Percentiles rank a stretch among this genome's conserved stretches.
Evolutionary conservation across 2,888 invertebrate species (phyloP).

Genomic region (Eupeodes luniger): DNA sequence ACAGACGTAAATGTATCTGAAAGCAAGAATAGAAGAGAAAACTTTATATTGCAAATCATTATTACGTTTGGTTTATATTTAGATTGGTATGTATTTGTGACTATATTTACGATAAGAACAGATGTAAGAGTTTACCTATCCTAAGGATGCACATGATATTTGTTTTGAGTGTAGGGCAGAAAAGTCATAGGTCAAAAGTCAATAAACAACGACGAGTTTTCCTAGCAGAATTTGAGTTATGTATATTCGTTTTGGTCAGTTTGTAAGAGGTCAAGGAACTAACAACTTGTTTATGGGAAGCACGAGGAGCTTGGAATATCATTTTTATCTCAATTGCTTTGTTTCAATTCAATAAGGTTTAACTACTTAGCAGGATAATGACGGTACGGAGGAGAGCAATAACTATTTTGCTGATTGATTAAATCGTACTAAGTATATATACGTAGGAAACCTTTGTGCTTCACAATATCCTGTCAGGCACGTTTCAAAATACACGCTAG

Average conservation of each 20-base stretch:
- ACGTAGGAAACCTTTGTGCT: not conserved
- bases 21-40: conserved; percentile 38
- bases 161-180: no score
- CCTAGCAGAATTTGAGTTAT: not conserved
- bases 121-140: not conserved
- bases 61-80: not conserved
- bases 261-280: not conserved
- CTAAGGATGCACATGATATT: not conserved
- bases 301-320: not conserved
- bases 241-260: not conserved
- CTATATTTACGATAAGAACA: not conserved
- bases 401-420: not conserved
- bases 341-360: not conserved
- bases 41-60: conserved; percentile 26
- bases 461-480: no score
- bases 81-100: no score
- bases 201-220: not conserved
- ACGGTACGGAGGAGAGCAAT: not conserved
- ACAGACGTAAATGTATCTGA: conserved; percentile 95
- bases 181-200: not conserved
- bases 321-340: not conserved
- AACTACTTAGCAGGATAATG: not conserved
- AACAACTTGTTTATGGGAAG: not conserved
- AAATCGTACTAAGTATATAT: not conserved
- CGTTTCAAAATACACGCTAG: no score